Percentiles rank a stretch among this genome's conserved stretches.
These are phyloP conservation scores for Pemphredon lugubris DNA, from an alignment of 2,888 invertebrate species.

Conservation along the genomic window DNA sequence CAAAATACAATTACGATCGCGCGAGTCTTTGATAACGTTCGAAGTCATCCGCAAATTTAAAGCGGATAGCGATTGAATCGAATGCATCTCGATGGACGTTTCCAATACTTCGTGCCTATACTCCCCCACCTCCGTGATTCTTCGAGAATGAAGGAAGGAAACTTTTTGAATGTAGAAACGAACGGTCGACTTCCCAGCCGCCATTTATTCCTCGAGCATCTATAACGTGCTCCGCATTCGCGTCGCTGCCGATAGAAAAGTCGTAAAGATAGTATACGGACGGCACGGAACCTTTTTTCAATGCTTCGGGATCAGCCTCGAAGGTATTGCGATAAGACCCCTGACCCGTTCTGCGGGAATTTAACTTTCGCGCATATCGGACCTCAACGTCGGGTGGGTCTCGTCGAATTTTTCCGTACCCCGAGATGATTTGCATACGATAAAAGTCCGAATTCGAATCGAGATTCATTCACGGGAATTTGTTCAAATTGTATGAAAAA, in stretches of 20 bases:
- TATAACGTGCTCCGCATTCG: slow-evolving; percentile 53
- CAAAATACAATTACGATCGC: no score
- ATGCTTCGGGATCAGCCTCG: slow-evolving; percentile 14
- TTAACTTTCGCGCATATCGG: slow-evolving; percentile 20
- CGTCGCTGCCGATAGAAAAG: slow-evolving; percentile 62
- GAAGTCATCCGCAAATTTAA: background rate
- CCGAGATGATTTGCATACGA: no score
- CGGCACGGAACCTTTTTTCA: slow-evolving; percentile 27
- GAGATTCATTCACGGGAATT: no score
- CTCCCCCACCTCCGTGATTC: slow-evolving; percentile 2
- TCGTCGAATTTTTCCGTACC: slow-evolving; percentile 46
- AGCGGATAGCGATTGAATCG: background rate
- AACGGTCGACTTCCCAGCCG: slow-evolving; percentile 13
- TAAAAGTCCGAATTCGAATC: no score
- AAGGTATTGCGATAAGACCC: slow-evolving; percentile 50
- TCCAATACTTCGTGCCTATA: slow-evolving; percentile 21
- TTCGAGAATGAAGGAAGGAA: slow-evolving; percentile 2
- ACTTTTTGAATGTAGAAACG: slow-evolving; percentile 27
- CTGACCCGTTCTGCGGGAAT: slow-evolving; percentile 13
- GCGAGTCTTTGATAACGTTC: no score
- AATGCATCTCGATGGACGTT: slow-evolving; percentile 5
- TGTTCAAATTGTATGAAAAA: no score
- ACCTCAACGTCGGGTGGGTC: slow-evolving; percentile 14
- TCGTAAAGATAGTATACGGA: slow-evolving; percentile 60
- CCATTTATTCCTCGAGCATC: slow-evolving; percentile 46